These are phyloP conservation scores for Catocala nupta DNA, from an alignment of 2,888 invertebrate genomes.

Conservation along the genomic window DNA sequence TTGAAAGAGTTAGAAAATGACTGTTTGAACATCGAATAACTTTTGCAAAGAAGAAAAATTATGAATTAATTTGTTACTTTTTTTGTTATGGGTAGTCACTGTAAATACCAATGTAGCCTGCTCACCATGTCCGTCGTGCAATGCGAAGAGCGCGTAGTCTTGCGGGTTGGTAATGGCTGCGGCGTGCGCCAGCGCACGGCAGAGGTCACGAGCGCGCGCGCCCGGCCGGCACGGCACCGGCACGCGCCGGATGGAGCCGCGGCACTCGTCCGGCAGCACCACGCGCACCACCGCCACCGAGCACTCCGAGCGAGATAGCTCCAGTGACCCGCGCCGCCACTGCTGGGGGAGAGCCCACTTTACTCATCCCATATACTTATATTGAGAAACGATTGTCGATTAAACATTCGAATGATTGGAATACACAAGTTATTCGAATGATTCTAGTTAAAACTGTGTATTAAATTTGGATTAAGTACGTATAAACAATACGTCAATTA, in stretches of 20 bases:
- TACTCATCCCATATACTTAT: neutral
- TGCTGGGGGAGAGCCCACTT: constrained; percentile 40
- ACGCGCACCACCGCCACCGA: constrained; percentile 92
- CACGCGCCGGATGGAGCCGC: constrained; percentile 96
- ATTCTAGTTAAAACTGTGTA: too few relatives aligned
- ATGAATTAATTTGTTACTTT: too few relatives aligned
- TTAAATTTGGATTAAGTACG: too few relatives aligned
- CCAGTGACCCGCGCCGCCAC: constrained; percentile 86
- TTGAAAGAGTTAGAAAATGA: too few relatives aligned
- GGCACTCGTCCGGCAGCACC: constrained; percentile 97
- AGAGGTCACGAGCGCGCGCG: constrained; percentile 97
- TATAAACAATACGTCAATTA: too few relatives aligned
- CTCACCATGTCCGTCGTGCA: constrained; percentile 96
- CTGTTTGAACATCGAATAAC: too few relatives aligned
- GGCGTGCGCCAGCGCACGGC: constrained; percentile 97
- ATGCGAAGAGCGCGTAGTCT: constrained; percentile 96
- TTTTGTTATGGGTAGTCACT: too few relatives aligned
- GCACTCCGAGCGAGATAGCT: constrained; percentile 60
- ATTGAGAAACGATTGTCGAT: neutral
- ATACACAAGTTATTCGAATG: too few relatives aligned
- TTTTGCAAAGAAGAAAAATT: too few relatives aligned
- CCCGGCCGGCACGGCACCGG: constrained; percentile 97
- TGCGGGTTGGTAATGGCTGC: constrained; percentile 98
- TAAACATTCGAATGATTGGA: too few relatives aligned
- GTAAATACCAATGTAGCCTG: neutral